Evolutionary conservation across 2,888 invertebrate genomes (phyloP), one percentile per base, ranked within the genome.

Genomic region (Hypsopygia costalis): DNA sequence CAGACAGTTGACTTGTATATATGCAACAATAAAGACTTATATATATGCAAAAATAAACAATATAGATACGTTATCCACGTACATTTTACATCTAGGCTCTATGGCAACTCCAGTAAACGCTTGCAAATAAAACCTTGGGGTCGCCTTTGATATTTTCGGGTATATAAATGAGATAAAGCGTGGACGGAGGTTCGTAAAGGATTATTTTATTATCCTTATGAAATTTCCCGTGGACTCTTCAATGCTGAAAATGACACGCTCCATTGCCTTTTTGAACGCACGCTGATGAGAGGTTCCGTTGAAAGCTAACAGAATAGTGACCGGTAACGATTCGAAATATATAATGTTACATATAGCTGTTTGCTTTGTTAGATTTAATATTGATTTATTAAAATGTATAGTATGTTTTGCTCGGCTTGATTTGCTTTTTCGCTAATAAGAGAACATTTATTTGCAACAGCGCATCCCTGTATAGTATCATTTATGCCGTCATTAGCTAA

Each of bases 121-220:
- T 30, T 36, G 43, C 49, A 54, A 56, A 55, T 55, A 51, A 38
- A 44, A 36, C 36, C 29, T 21, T 29, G 6, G 30, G 20, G 16
- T 9, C 48, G 46, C 46, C 50, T 62, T 59, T 58, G 55, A 58
- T 58, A 61, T 55, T 54, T 53, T 47, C 53, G 51, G 48, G 49
- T 49, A 44, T 49, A 56, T 51, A 60, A 58, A 58, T 55, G 52
- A 53, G 54, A 58, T 56, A 56, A 55, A 53, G 47, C 44, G 48
- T 51, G 43, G 36, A 30, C 29, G 27, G 44, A 46, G 51, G 36
- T 6, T 11, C 11, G 21, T 52, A 60, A 58, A 52, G 62, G 63
- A 63, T 66, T 65, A 70, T 63, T 62, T 57, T 66, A 68, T 67
- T 65, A 67, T 63, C 54, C 56, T 62, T 55, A 63, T 59, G 55